Conservation (phyloP, 2,113 vertebrate species). For the Vulpes lagopus region DNA sequence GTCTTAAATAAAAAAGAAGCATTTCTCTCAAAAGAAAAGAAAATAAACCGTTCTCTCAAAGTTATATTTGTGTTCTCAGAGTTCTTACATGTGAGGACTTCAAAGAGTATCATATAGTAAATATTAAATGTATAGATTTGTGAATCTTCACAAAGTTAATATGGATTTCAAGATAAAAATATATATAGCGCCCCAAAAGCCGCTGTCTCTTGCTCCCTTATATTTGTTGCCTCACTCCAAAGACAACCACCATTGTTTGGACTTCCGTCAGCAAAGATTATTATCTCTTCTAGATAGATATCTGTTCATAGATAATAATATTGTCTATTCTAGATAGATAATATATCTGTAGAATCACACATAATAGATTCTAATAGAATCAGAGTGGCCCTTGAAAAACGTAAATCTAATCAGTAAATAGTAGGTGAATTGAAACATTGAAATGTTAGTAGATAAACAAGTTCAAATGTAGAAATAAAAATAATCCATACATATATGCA, state of each 20-base stretch:
- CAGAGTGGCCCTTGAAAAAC: neutral
- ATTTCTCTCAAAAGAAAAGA: neutral
- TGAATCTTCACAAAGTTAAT: neutral
- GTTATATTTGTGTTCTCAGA: neutral
- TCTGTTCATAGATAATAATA: neutral
- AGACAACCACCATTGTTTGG: neutral
- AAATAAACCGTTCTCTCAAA: neutral
- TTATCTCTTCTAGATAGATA: neutral
- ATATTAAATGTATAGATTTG: neutral
- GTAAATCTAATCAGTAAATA: neutral
- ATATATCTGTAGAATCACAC: neutral
- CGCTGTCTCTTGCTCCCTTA: neutral
- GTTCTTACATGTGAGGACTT: neutral
- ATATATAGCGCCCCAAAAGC: neutral
- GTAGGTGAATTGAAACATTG: neutral
- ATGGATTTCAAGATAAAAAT: neutral
- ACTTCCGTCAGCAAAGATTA: neutral
- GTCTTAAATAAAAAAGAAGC: too few relatives aligned
- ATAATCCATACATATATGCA: neutral
- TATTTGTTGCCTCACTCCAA: neutral
- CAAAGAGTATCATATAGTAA: neutral
- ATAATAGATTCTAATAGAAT: neutral
- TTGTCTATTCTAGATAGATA: neutral
- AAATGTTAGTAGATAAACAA: neutral
- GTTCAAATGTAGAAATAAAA: neutral